Evolutionary conservation across 1,140 invertebrate species (phyloP), one percentile per base, ranked within the genome.

Genomic region (Gonatopus flavifemur): DNA sequence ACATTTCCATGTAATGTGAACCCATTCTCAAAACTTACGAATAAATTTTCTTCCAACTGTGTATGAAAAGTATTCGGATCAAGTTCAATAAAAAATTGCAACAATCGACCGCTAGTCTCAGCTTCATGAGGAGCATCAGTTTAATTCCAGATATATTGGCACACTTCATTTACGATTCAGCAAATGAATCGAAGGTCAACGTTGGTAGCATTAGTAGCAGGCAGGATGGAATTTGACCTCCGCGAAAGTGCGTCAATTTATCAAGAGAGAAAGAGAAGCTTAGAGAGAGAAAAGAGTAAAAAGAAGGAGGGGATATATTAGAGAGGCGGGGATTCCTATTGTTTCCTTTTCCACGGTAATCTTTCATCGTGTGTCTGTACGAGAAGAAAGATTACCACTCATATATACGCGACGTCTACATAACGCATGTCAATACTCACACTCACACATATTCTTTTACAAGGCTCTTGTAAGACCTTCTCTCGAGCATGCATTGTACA

Each of bases 201-300:
- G 48, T 24, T 13, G 39, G 32, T 43, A 21, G 41, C 18, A 13
- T 24, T 31, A 20, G 25, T 20, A 32, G n/a, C 36, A 20, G 21
- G 38, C 45, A 12, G 22, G 22, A 24, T 51, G 58, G 63, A 65
- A 61, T 64, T 64, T 64, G 55, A 65, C 63, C 63, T 64, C 58
- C 50, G 58, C 45, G 47, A 62, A 60, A 61, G 58, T 50, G 52
- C 61, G 63, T 64, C 58, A 63, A 63, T 47, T 39, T 37, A 42
- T n/a, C n/a, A n/a, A n/a, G n/a, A 40, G n/a, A 6, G 25, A 12
- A 28, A 28, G 25, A 28, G 25, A 28, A n/a, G n/a, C n/a, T n/a
- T n/a, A n/a, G n/a, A n/a, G n/a, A n/a, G n/a, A n/a, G n/a, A n/a
- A n/a, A n/a, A n/a, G n/a, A n/a, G n/a, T n/a, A n/a, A n/a, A n/a